Evolutionary conservation across 2,888 invertebrate genomes (phyloP).

Genomic region (Rhingia rostrata): DNA sequence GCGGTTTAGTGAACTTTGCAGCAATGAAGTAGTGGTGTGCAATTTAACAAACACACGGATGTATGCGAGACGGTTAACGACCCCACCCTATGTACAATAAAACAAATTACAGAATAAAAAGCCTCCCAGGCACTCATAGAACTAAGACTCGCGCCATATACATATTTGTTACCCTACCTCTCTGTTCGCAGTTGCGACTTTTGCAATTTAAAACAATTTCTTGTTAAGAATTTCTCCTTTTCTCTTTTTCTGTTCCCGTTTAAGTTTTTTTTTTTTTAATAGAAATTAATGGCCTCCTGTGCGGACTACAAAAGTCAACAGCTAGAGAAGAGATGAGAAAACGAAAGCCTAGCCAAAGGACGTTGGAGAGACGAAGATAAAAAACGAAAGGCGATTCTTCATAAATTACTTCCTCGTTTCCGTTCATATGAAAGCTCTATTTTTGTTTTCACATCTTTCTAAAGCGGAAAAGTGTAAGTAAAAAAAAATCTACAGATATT

Average conservation of each 20-base stretch:
- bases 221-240: conserved; percentile 56
- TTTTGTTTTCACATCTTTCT: conserved; percentile 12
- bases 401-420: conserved; percentile 62
- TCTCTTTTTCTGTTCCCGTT: conserved; percentile 24
- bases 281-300: conserved; percentile 67
- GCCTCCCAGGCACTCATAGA: conserved; percentile 49
- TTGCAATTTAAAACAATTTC: conserved; percentile 53
- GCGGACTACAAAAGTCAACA: conserved; percentile 63
- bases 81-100: conserved; percentile 33
- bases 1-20: conserved; percentile 4
- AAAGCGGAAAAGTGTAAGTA: background rate
- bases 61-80: conserved; percentile 14
- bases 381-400: conserved; percentile 40
- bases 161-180: conserved; percentile 11
- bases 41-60: background rate
- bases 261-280: conserved; percentile 43
- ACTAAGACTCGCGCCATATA: conserved; percentile 42
- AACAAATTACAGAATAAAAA: conserved; percentile 43
- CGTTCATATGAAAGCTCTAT: conserved; percentile 5
- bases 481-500: background rate
- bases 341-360: background rate
- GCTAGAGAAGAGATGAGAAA: conserved; percentile 12
- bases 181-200: conserved; percentile 24
- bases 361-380: background rate
- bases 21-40: background rate